phyloP scores from a whole-genome alignment of 1,140 invertebrate species.

The Ostrea denselamellosa region DNA sequence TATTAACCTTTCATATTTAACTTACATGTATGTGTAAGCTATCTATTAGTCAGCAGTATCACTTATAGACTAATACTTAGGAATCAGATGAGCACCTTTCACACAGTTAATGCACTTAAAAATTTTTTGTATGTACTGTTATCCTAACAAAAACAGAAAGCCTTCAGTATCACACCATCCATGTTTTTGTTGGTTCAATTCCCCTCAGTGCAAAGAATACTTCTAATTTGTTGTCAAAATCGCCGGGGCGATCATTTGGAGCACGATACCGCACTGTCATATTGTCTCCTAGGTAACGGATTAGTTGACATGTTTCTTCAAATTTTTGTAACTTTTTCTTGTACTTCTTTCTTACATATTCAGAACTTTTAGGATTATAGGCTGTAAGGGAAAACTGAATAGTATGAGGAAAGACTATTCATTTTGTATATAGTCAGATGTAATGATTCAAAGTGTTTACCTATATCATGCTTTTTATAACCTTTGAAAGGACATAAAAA shows the following conservation, averaged over 20 bases:
- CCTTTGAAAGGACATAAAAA: background rate
- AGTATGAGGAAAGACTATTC: background rate
- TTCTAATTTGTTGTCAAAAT: conserved; percentile 77
- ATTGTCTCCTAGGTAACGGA: conserved; percentile 77
- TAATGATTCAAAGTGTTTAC: background rate
- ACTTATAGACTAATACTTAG: background rate
- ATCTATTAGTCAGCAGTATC: background rate
- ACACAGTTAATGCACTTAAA: background rate
- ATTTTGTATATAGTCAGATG: background rate
- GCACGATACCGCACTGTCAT: conserved; percentile 78
- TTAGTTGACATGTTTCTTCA: conserved; percentile 78
- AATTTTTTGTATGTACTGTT: background rate
- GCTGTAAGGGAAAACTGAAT: conserved; percentile 68
- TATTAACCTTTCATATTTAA: too few relatives aligned
- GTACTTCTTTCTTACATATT: conserved; percentile 78
- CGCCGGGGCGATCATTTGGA: conserved; percentile 72
- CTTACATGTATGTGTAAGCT: background rate
- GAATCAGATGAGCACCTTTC: background rate
- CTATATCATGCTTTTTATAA: background rate
- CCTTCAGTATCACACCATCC: conserved; percentile 61
- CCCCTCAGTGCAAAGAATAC: conserved; percentile 75
- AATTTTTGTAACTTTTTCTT: conserved; percentile 77
- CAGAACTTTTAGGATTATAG: conserved; percentile 78
- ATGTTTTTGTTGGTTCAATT: conserved; percentile 72
- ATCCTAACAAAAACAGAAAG: background rate